Evolutionary conservation across 2,113 vertebrate genomes (phyloP).

Genomic region (Aviceda subcristata): DNA sequence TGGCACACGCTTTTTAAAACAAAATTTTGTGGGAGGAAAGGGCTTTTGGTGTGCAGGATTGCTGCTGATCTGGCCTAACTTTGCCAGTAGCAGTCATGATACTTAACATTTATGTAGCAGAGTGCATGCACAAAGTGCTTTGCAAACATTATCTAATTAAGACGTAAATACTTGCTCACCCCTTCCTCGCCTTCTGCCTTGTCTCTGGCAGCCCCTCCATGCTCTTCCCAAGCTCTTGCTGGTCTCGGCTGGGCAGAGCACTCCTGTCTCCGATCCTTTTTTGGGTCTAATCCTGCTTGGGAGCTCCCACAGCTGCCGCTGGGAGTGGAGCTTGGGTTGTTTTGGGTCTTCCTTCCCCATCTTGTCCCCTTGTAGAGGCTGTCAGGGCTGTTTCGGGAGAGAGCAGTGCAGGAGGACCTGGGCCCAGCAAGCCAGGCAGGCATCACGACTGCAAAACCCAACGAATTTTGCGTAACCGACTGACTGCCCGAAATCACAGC

Average conservation of each 20-base stretch:
- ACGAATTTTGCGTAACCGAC: not conserved
- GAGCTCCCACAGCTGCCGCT: not conserved
- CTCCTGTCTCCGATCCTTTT: not conserved
- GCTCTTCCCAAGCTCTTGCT: not conserved
- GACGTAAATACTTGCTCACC: not conserved
- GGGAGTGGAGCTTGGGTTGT: accelerated
- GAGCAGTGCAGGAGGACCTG: not conserved
- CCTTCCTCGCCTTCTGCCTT: not conserved
- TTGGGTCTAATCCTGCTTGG: not conserved
- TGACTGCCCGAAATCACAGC: not conserved
- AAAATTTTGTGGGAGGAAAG: not conserved
- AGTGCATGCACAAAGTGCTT: not conserved
- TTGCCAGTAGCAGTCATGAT: too few species aligned
- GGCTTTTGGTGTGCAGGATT: accelerated
- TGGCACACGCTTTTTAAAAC: not conserved
- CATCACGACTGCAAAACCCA: not conserved
- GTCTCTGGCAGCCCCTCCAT: not conserved
- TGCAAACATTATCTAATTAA: not conserved
- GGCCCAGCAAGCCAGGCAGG: not conserved
- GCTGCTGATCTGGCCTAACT: not conserved
- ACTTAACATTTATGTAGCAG: not conserved
- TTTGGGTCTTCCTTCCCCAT: not conserved
- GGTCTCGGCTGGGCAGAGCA: not conserved
- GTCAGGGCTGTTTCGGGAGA: not conserved
- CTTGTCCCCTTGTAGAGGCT: not conserved